phyloP scores from a whole-genome alignment of 2,113 vertebrate genomes.

The Anser brachyrhynchus region DNA sequence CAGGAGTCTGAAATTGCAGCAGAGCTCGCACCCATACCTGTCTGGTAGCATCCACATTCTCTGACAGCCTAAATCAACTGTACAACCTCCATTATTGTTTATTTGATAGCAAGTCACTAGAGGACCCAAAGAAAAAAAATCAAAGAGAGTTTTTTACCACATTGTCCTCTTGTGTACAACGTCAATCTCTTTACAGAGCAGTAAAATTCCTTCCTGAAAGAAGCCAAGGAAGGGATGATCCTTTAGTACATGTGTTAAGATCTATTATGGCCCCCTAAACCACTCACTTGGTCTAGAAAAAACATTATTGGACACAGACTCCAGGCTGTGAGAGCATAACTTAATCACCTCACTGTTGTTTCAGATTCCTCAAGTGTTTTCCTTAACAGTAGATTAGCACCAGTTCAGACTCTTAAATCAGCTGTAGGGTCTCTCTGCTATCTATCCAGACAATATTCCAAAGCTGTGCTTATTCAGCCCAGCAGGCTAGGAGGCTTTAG shows the following conservation, averaged over 20 bases:
- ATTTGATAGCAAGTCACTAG: background rate
- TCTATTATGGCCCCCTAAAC: background rate
- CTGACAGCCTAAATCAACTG: background rate
- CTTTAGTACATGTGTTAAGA: rapidly evolving
- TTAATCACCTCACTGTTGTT: background rate
- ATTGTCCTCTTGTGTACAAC: too few relatives aligned
- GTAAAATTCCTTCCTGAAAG: background rate
- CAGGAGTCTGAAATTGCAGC: background rate
- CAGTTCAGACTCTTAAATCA: background rate
- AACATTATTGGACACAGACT: background rate
- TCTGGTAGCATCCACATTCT: background rate
- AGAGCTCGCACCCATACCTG: background rate
- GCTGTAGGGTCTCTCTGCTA: background rate
- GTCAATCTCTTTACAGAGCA: background rate
- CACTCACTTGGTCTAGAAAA: background rate
- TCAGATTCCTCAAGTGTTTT: background rate
- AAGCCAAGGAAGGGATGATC: background rate
- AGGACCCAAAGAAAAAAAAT: background rate
- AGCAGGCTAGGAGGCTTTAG: background rate
- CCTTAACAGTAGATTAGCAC: background rate
- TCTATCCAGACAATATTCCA: background rate
- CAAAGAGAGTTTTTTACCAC: background rate
- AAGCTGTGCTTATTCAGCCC: background rate
- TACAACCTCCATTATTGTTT: too few relatives aligned
- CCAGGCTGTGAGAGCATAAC: background rate